Base-by-base conservation (phyloP, 1,140 invertebrate species). In the Trichoplusia ni region DNA sequence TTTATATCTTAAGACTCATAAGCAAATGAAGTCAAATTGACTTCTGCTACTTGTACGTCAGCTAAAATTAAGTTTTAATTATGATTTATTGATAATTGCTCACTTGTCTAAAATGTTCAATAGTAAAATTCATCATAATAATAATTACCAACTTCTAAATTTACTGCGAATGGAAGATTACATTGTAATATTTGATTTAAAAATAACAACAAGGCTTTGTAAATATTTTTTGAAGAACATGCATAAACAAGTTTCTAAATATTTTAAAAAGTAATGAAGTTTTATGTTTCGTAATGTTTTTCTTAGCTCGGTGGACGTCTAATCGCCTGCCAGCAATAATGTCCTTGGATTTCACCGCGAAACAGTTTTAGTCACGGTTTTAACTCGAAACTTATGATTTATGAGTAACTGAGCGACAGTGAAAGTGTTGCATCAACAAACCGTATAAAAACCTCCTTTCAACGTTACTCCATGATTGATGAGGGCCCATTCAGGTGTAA, bases 401-500 rank as follows among this genome's bases (percentile, higher is more conserved):
- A 71, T 76, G 54, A 31, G 6, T 13, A 42, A 58, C 66, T 74
- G 71, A 69, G 74, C 67, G 58, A 60, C 49, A 81, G 76, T 73
- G 79, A 85, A 83, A 85, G 81, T 83, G 75, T 58, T 56, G 71
- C 79, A 75, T 72, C 73, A 69, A 71, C 61, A 56, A 53, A 66
- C 58, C 40, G 64, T 62, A 74, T 68, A 64, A 61, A 65, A 68
- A 49, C 42, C 59, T 46, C 71, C 71, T 79, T 79, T 78, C 71
- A 79, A 61, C 59, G 64, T 67, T 63, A 69, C 65, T 65, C 49
- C 42, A 63, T 82, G 82, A 85, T 85, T 82, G 75, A 85, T 85
- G 79, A 62, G 21, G 42, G 53, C 69, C 25, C 72, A 74, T 82
- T 77, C 76, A 78, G 60, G 63, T 61, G 49, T 68, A 53, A n/a